Base-by-base conservation (phyloP, 2,797 vertebrate genomes). In the Rhodeus uyekii region DNA sequence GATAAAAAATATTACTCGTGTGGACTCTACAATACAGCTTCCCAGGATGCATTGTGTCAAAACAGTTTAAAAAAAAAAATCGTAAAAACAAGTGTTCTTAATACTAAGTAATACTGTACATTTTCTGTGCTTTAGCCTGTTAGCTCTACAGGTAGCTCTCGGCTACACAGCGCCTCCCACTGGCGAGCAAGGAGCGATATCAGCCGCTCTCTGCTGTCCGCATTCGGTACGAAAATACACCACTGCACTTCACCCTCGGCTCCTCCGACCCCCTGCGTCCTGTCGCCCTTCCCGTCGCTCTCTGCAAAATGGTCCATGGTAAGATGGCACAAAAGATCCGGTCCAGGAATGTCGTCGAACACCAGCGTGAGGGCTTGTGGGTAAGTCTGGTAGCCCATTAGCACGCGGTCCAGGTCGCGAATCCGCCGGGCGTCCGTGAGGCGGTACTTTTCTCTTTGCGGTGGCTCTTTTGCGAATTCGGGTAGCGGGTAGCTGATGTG, bases 371-470 rank as follows among this genome's bases (percentile, higher is more conserved):
- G 94, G n/a, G 95, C 95, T 89, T 99, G 98, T 0, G 98, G 97
- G 87, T 98, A 98, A 0, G 95, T 95, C 91, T 99, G 97, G 90
- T 99, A 98, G 8, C 98, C 98, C 94, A 99, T 95, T 75, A 99
- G 94, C 3, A 99, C 96, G 1, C 98, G 94, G 65, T 99, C 98
- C 90, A 99, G 90, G 91, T 99, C 97, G 0, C 98, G 94, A 81
- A 99, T 96, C 38, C 97, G 92, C 32, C 97, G 95, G 29, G 96
- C 96, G 32, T 99, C 98, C 0, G 95, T 93, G 50, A 99, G 93
- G 74, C 93, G 95, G 87, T 99, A 99, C 50, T 97, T 97, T 87
- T 98, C 97, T 87, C 95, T 96, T 90, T 92, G 93, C 0, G 98
- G 98, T 0, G 98, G 98, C 74, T 99, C 98, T 92, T 99, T 99